A percentile compares a stretch with the other conserved stretches of the same genome.
These are phyloP conservation scores for Typhlichthys subterraneus DNA, from an alignment of 2,797 vertebrate genomes.

Conservation along the genomic window DNA sequence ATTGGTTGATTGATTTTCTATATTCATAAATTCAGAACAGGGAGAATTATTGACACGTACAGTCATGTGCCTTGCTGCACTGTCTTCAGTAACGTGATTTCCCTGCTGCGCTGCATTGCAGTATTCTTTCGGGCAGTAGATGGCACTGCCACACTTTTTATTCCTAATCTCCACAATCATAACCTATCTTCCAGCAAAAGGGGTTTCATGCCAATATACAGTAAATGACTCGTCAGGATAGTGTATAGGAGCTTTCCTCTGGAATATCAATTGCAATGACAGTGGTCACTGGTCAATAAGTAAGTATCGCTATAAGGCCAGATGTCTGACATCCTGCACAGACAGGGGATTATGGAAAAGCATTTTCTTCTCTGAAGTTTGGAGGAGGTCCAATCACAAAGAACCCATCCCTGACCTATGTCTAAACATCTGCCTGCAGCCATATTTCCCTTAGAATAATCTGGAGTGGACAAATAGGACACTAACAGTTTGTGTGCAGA, in stretches of 20 bases:
- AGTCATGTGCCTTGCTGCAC: too few species aligned
- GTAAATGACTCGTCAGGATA: too few species aligned
- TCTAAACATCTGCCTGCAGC: conserved; percentile 65
- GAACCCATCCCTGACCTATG: conserved; percentile 62
- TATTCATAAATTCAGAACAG: too few species aligned
- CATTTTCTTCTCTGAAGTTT: conserved; percentile 48
- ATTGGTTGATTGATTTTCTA: too few species aligned
- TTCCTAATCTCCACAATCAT: background rate
- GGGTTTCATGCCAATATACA: too few species aligned
- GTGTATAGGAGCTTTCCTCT: conserved; percentile 4
- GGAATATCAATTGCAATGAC: conserved; percentile 27
- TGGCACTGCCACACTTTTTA: conserved; percentile 63
- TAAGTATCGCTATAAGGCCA: conserved; percentile 31
- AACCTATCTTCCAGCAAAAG: too few species aligned
- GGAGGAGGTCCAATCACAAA: conserved; percentile 54
- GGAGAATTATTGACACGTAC: too few species aligned
- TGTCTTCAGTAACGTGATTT: too few species aligned
- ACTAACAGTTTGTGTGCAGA: conserved; percentile 44
- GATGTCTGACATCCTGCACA: conserved; percentile 42
- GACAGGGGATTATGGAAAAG: conserved; percentile 56
- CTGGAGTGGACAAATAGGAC: conserved; percentile 54
- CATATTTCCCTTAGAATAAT: conserved; percentile 60
- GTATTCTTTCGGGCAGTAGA: conserved; percentile 57
- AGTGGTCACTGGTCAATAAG: conserved; percentile 27
- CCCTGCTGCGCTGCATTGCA: background rate